Evolutionary conservation across 2,113 vertebrate species (phyloP), one percentile per base, ranked within the genome.

Genomic region (Ptilorrhoa leucosticta): DNA sequence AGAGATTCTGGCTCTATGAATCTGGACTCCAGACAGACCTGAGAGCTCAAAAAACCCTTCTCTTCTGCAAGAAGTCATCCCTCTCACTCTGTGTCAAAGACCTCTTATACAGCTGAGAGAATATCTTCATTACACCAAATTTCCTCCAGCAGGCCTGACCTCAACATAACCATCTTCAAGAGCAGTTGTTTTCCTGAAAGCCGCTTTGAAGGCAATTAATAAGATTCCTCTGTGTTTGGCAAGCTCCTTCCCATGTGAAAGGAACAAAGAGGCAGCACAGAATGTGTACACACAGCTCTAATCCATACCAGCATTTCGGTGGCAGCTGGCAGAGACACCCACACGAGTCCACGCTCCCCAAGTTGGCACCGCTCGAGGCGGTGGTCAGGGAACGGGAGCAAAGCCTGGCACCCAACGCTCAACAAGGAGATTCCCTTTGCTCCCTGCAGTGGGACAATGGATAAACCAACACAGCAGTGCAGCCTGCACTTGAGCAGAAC

Each of bases 211-310:
- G 4, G 54, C 71, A 83, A 89, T 66, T 81, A 89, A 79, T 89
- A 91, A 88, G 80, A 93, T 61, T 33, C 44, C 88, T 96, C 82
- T 95, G 76, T 72, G 92, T 54, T 95, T 97, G 96, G 92, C 94
- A 95, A 90, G 91, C 91, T 94, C 69, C 79, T 91, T 84, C 78
- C 90, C 93, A 90, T 85, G 93, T 89, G 94, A 90, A 93, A 87
- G 88, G 89, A 95, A 96, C 93, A 96, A 92, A 95, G 95, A 85
- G 81, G 95, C 90, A 87, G 91, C 89, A 94, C 92, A 96, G 86
- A 96, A 94, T 48, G 86, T 92, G 93, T 96, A 92, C 76, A 92
- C 96, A 79, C 76, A 93, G 92, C 93, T 92, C 93, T 85, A 96
- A 96, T 91, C 94, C 92, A 94, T 83, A 96, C 35, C 83, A 96